Evolutionary conservation across 1,140 invertebrate species (phyloP).

Genomic region (Tetraneura akinire): DNA sequence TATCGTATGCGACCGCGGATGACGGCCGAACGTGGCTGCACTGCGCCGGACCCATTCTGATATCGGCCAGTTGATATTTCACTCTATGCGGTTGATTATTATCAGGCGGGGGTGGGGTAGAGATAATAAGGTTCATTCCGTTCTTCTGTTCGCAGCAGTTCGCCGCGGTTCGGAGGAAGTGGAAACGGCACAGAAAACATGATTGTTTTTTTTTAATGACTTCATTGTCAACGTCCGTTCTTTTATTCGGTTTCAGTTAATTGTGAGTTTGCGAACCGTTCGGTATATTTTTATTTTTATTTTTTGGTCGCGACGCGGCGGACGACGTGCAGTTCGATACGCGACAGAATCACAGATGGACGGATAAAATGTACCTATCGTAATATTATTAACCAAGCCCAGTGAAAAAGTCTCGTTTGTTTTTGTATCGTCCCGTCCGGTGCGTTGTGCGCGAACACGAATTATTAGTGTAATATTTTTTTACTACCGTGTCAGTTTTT

Average conservation of each 20-base stretch:
- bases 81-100: not conserved
- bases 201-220: constrained; percentile 12
- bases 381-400: too few relatives aligned
- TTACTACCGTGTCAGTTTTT: too few relatives aligned
- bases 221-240: not conserved
- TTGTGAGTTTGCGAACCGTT: not conserved
- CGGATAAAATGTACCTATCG: too few relatives aligned
- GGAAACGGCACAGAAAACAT: constrained; percentile 14
- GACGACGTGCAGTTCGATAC: not conserved
- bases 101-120: not conserved
- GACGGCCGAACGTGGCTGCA: not conserved
- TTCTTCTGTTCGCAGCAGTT: not conserved
- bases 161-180: not conserved
- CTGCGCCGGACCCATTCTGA: not conserved
- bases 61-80: not conserved
- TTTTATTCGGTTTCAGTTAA: not conserved
- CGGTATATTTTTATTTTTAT: too few relatives aligned
- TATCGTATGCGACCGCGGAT: too few relatives aligned
- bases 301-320: too few relatives aligned
- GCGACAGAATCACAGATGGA: not conserved
- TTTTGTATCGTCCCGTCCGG: too few relatives aligned
- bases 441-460: too few relatives aligned
- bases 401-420: too few relatives aligned
- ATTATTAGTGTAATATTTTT: too few relatives aligned
- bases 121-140: not conserved